phyloP scores from a whole-genome alignment of 2,888 invertebrate species.

The Tetropium fuscum region DNA sequence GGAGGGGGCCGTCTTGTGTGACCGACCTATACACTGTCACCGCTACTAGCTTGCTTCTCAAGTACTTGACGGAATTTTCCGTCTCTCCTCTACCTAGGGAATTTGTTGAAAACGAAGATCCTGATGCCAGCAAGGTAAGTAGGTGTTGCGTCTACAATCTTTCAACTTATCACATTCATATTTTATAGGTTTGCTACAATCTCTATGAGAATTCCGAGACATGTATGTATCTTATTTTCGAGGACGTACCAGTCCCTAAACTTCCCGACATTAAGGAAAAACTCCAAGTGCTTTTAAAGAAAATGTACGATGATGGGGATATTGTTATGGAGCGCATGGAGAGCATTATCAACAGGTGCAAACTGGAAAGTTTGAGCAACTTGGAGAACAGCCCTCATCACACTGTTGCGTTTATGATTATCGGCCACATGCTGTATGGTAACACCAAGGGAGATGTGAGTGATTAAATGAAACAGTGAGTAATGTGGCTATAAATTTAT shows the following conservation, averaged over 20 bases:
- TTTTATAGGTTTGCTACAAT: slow-evolving; percentile 74
- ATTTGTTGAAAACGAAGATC: slow-evolving; percentile 86
- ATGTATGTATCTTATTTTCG: slow-evolving; percentile 77
- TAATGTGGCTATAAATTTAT: not conserved
- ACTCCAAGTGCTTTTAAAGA: slow-evolving; percentile 67
- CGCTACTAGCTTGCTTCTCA: slow-evolving; percentile 77
- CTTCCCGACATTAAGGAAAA: slow-evolving; percentile 72
- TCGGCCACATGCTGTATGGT: slow-evolving; percentile 88
- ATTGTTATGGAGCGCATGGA: slow-evolving; percentile 83
- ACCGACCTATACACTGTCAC: slow-evolving; percentile 71
- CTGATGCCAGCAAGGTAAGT: slow-evolving; percentile 81
- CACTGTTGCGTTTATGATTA: slow-evolving; percentile 79
- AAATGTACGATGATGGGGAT: slow-evolving; percentile 66
- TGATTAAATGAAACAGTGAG: slow-evolving; percentile 37
- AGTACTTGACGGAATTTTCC: slow-evolving; percentile 89
- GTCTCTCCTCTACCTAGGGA: slow-evolving; percentile 86
- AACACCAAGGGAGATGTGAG: slow-evolving; percentile 78
- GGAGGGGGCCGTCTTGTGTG: slow-evolving; percentile 81
- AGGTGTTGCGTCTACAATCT: too few relatives aligned
- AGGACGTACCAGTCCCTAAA: slow-evolving; percentile 80
- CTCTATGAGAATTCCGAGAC: slow-evolving; percentile 80
- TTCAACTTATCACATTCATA: too few relatives aligned
- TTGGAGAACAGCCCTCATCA: slow-evolving; percentile 85
- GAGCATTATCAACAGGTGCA: slow-evolving; percentile 78
- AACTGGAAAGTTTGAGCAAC: slow-evolving; percentile 76